Evolutionary conservation across 2,113 vertebrate species (phyloP), one percentile per base, ranked within the genome.

Genomic region (Plecotus auritus): DNA sequence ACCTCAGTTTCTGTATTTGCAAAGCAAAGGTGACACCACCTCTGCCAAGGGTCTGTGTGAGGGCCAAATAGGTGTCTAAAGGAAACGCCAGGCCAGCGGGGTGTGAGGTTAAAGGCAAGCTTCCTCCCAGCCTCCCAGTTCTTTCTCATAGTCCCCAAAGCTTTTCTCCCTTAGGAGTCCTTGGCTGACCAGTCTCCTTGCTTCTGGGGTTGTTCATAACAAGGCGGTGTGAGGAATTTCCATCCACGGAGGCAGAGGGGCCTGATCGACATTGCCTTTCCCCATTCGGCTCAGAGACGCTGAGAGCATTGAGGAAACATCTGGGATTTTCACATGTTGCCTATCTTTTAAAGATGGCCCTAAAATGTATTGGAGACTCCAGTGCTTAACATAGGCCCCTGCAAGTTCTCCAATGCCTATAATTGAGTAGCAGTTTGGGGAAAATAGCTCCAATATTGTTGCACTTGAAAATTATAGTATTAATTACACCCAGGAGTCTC

Each of bases 251-350:
- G 90, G 84, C 91, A 89, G 93, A 88, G 37, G 81, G 95, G 90
- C 2, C 97, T 88, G 95, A 93, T 93, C 97, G 96, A 97, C 88
- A 91, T 97, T 98, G 97, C 96, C 95, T 97, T 96, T 95, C 91
- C 86, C 91, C 77, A 91, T 93, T 97, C 97, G 82, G 96, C 91
- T 97, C 97, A 93, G 97, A 98, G 97, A 97, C 88, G 93, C 95
- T 97, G 95, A 97, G 92, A 96, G 92, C 98, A 97, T 97, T 98
- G 97, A 98, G 96, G 97, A 98, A 98, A 98, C 97, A 98, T 96
- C 97, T 98, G 97, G 97, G 97, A 96, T 97, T 98, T 98, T 97
- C 96, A 96, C 97, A 97, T 86, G 95, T 96, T 98, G 97, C 97
- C 93, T 80, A 92, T 97, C 97, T 98, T 98, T 98, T 96, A 97